Evolutionary conservation across 2,797 vertebrate genomes (phyloP), one percentile per base, ranked within the genome.

Genomic region (Parotocinclus haroldoi): DNA sequence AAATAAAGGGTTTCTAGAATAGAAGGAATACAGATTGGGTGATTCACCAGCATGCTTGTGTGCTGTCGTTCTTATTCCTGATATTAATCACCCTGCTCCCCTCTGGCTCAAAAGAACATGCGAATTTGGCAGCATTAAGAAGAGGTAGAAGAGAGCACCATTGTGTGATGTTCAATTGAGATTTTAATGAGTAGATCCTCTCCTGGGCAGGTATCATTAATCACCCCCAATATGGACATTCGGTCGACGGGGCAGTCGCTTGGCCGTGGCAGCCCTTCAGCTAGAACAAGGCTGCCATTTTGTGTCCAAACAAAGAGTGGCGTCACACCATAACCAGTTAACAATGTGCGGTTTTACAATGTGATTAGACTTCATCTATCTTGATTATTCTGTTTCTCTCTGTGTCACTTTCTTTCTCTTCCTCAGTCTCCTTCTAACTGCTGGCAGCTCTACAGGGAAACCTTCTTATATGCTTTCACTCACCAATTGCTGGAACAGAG

Each of bases 151-250:
- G 68, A 78, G 57, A 68, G 58, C 39, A 42, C 59, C 78, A 68
- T 63, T 76, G 73, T 81, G 60, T 71, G 77, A 66, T 69, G 75
- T 74, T 79, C 72, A 77, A 81, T 76, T 58, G 73, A 71, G 77
- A 69, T 81, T 79, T 81, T 78, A 84, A 79, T 79, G 81, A 86
- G 76, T 81, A 72, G 73, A 77, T 80, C 74, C 78, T 84, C 76
- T 77, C 76, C 51, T 45, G 66, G 58, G 66, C 71, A 85, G 76
- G 63, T 71, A 79, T 83, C 84, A 88, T 89, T 85, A 89, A 88
- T 90, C 87, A 87, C 82, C 81, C 83, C 87, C 80, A 81, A 79
- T 78, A 86, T 44, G 58, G 58, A 68, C 67, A 64, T 68, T 66
- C 61, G 56, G 65, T 61, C 27, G 72, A 71, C 53, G 63, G 61